These are phyloP conservation scores for Borostomias antarcticus DNA, from an alignment of 2,797 vertebrate genomes.

Conservation along the genomic window DNA sequence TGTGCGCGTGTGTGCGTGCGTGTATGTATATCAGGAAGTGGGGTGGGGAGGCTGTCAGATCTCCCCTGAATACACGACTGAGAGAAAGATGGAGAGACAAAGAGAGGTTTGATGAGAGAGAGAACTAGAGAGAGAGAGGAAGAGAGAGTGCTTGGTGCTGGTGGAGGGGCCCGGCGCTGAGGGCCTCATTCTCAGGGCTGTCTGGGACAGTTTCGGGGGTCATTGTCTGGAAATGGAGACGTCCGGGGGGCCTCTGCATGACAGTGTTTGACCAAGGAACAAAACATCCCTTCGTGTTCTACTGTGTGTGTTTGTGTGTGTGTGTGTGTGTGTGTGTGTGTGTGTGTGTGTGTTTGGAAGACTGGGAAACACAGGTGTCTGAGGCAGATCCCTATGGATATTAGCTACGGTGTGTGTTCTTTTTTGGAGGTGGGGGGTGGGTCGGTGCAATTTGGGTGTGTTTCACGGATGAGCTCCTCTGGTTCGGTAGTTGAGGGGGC, in stretches of 20 bases:
- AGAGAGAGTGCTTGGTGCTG: not conserved
- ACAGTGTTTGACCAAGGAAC: slow-evolving; percentile 38
- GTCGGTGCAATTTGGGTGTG: slow-evolving; percentile 2
- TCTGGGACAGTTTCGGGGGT: slow-evolving; percentile 32
- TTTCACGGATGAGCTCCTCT: slow-evolving; percentile 8
- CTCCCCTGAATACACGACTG: not conserved
- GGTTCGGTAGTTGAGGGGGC: not conserved
- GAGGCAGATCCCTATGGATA: slow-evolving; percentile 35
- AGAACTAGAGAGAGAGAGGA: not conserved
- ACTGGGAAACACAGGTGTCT: slow-evolving; percentile 50
- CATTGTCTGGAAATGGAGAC: slow-evolving; percentile 55
- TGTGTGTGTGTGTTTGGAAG: slow-evolving; percentile 12
- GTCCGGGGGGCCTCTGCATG: slow-evolving; percentile 44
- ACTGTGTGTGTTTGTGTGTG: not conserved
- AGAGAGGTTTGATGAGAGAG: slow-evolving; percentile 2
- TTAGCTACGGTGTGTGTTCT: slow-evolving; percentile 9
- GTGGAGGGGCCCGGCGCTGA: slow-evolving; percentile 7
- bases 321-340: slow-evolving; percentile 1
- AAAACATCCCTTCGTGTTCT: slow-evolving; percentile 25
- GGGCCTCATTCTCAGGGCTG: slow-evolving; percentile 26
- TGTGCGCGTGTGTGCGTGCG: slow-evolving; percentile 14
- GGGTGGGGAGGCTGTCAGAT: slow-evolving; percentile 1
- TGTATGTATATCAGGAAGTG: not conserved
- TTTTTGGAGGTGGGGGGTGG: not conserved
- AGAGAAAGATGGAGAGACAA: not conserved